Base-by-base conservation (phyloP, 2,113 vertebrate species). In the Scolopax mira region DNA sequence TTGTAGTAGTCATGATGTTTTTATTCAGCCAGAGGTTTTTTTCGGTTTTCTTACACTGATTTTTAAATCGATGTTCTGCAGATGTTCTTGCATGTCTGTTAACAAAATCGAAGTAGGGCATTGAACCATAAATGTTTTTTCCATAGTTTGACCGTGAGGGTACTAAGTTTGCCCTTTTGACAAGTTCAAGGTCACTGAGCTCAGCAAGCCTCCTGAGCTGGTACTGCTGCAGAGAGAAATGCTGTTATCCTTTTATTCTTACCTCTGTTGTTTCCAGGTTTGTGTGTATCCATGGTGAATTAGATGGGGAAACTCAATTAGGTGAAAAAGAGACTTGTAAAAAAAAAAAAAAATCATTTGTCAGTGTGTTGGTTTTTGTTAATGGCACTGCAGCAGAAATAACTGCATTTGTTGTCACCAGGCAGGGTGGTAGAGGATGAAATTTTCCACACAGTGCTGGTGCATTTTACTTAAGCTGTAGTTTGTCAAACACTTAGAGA, bases 101-200 rank as follows among this genome's bases (percentile, higher is more conserved):
- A 16, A 31, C 5, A 48, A 35, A 46, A 54, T 54, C 6, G 18
- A 2, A 55, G 10, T 0, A 0, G 17, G 14, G 10, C 3, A 15
- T 39, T 30, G 27, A 66, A 17, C 16, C 21, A 3, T 41, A 46
- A 54, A 8, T 46, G 1, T 3, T 1, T 61, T 2, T 6, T 65
- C 16, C 64, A 35, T 7, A 11, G 17, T 58, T 73, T 60, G 30
- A 54, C 13, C 18, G n/a, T 12, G 22, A 58, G 13, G 39, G 4
- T 73, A 17, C 18, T 13, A 9, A 55, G 13, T 58, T 64, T 70
- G 9, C 10, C 4, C 14, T 92, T 85, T 62, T 51, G 35, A 28
- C 17, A 33, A 46, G 31, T 70, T 83, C 46, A 79, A n/a, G 24
- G 48, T 92, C 41, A 69, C 17, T 0, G 3, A 61, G 9, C 49